Evolutionary conservation across 2,888 invertebrate species (phyloP).

Genomic region (Xylota sylvarum): DNA sequence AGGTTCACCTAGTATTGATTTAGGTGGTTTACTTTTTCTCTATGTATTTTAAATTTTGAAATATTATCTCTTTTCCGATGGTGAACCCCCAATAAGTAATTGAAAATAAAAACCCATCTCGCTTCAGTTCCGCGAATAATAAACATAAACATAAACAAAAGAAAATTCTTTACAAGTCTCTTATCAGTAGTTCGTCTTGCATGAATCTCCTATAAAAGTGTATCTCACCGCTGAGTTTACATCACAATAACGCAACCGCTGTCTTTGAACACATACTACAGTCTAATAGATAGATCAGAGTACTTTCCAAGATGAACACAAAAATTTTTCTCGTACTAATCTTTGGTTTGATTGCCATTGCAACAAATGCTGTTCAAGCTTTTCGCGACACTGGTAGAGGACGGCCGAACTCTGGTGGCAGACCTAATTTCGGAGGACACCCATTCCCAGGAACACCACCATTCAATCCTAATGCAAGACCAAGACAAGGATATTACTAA

Average conservation of each 20-base stretch:
- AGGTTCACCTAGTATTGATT: too few relatives aligned
- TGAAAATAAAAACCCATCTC: not conserved
- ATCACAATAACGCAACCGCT: constrained; percentile 16
- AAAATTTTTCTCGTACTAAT: constrained; percentile 62
- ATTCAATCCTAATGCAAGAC: constrained; percentile 52
- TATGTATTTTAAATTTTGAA: too few relatives aligned
- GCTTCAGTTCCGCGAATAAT: not conserved
- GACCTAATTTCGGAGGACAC: not conserved
- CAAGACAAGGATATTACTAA: constrained; percentile 28
- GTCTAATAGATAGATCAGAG: not conserved
- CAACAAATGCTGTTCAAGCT: constrained; percentile 45
- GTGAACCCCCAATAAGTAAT: too few relatives aligned
- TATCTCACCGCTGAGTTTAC: not conserved
- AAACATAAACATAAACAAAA: not conserved
- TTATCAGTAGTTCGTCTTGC: constrained; percentile 22
- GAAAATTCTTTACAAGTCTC: not conserved
- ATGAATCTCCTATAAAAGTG: constrained; percentile 31
- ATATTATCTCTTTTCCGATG: too few relatives aligned
- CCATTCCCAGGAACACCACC: constrained; percentile 53
- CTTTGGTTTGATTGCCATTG: constrained; percentile 50
- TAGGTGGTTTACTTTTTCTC: too few relatives aligned
- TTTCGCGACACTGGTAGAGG: constrained; percentile 16
- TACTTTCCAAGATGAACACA: constrained; percentile 36
- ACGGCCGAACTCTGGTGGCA: too few relatives aligned
- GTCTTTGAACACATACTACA: not conserved